phyloP scores from a whole-genome alignment of 2,113 vertebrate species.

The Brachypodius melanocephalos region DNA sequence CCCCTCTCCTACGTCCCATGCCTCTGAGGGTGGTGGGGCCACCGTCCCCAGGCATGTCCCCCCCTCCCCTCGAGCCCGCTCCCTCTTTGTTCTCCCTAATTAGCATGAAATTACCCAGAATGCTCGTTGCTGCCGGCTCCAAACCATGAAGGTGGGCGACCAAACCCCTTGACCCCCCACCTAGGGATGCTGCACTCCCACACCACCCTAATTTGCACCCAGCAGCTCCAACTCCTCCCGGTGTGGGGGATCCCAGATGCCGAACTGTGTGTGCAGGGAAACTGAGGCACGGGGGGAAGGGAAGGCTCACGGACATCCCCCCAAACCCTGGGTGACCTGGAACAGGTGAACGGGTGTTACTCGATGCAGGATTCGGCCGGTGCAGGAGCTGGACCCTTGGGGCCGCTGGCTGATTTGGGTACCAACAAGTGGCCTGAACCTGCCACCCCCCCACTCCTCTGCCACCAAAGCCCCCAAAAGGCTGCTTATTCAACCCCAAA shows the following conservation, averaged over 20 bases:
- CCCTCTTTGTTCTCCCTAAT: slow-evolving; percentile 57
- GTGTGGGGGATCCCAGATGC: background rate
- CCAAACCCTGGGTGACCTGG: background rate
- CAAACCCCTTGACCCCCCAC: background rate
- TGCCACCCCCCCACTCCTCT: background rate
- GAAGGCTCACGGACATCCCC: background rate
- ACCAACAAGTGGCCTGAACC: background rate
- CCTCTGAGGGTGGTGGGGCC: background rate
- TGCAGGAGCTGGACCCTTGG: background rate
- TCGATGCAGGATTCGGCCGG: background rate
- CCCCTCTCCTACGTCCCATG: background rate
- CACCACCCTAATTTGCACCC: background rate
- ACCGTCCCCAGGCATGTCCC: background rate
- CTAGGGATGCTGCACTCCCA: background rate
- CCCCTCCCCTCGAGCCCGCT: background rate
- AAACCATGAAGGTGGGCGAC: background rate
- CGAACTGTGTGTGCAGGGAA: background rate
- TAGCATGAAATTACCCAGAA: slow-evolving; percentile 44
- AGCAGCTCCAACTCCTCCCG: background rate
- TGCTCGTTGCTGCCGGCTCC: background rate
- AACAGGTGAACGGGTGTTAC: background rate
- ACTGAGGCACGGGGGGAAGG: background rate
- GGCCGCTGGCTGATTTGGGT: background rate
- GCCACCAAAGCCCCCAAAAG: background rate
- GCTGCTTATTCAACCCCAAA: background rate